phyloP scores from a whole-genome alignment of 2,888 invertebrate genomes.

The Vesta saturnalis region DNA sequence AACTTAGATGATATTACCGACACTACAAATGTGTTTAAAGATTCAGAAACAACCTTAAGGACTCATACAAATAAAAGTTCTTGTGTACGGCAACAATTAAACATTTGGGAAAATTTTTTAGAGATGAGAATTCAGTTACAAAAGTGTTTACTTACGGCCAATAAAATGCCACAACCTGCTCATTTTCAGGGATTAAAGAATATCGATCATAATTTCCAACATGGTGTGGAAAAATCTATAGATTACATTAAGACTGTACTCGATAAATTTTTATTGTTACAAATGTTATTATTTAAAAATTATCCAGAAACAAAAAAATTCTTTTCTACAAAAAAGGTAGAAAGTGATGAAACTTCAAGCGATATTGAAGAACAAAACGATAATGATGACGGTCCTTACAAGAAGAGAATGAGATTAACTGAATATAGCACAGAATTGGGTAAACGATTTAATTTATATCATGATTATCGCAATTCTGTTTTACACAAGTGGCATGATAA shows the following conservation, averaged over 20 bases:
- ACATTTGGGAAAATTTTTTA: slow-evolving; percentile 85
- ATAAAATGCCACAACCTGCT: slow-evolving; percentile 79
- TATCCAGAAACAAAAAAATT: slow-evolving; percentile 71
- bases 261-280: slow-evolving; percentile 71
- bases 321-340: background rate
- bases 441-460: slow-evolving; percentile 69
- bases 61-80: slow-evolving; percentile 73
- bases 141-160: slow-evolving; percentile 78
- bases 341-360: slow-evolving; percentile 68
- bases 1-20: slow-evolving; percentile 43
- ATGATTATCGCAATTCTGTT: slow-evolving; percentile 77
- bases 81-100: slow-evolving; percentile 75
- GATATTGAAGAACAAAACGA: slow-evolving; percentile 66
- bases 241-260: slow-evolving; percentile 69
- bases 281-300: slow-evolving; percentile 68
- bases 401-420: slow-evolving; percentile 66
- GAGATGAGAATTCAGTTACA: slow-evolving; percentile 90
- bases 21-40: slow-evolving; percentile 63
- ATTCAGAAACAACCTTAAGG: slow-evolving; percentile 66
- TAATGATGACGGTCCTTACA: slow-evolving; percentile 52
- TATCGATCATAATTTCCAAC: slow-evolving; percentile 64
- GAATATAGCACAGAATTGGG: slow-evolving; percentile 70
- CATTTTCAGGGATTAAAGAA: slow-evolving; percentile 62
- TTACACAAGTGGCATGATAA: slow-evolving; percentile 97
- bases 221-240: slow-evolving; percentile 65